Percentiles rank a stretch among this genome's conserved stretches.
These are phyloP conservation scores for Acrocephalus kingi DNA, from an alignment of 2,113 vertebrate species.

Conservation along the genomic window DNA sequence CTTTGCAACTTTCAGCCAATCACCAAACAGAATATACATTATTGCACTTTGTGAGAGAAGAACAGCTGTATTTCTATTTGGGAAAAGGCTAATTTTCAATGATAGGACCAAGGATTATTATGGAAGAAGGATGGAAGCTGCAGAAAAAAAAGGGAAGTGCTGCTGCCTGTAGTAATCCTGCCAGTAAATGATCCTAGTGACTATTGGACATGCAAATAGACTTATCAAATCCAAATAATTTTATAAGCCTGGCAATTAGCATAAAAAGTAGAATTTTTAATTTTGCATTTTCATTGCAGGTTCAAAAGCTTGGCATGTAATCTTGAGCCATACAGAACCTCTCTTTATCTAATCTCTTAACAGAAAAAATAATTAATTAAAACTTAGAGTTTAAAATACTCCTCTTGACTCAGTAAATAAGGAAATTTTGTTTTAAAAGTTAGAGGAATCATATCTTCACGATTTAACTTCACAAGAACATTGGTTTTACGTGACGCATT, in stretches of 20 bases:
- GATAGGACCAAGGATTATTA: background rate
- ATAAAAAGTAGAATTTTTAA: background rate
- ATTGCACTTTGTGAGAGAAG: background rate
- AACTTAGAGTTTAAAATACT: background rate
- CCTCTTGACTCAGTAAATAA: background rate
- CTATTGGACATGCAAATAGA: background rate
- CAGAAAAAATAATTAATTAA: background rate
- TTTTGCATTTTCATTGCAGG: background rate
- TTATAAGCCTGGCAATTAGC: background rate
- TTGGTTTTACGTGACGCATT: background rate
- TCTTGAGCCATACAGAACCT: background rate
- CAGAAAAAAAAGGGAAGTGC: background rate
- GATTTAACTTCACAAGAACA: background rate
- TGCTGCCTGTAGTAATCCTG: background rate
- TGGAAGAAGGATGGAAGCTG: background rate
- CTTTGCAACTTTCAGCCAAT: background rate
- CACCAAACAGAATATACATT: accelerated
- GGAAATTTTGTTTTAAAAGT: background rate
- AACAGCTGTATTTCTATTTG: background rate
- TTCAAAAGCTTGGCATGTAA: background rate
- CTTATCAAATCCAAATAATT: background rate
- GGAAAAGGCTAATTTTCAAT: background rate
- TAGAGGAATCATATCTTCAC: background rate
- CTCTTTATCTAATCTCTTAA: background rate
- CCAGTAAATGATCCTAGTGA: background rate